These are phyloP conservation scores for Mustelus asterias DNA, from an alignment of 2,113 vertebrate genomes.

Conservation along the genomic window DNA sequence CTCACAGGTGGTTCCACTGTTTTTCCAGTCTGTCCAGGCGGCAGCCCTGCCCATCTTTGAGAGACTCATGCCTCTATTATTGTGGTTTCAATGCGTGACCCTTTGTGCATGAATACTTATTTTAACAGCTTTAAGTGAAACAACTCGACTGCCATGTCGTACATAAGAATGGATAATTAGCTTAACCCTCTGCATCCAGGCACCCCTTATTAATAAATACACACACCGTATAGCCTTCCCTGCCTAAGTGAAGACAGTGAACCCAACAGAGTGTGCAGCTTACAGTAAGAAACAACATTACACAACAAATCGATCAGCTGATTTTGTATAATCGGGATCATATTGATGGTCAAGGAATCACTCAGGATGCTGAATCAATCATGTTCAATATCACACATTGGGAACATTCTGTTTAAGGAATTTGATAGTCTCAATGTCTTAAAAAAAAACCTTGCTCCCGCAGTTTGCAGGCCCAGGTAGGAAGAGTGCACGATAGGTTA, in stretches of 20 bases:
- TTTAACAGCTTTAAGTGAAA: neutral
- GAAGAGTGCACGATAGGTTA: neutral
- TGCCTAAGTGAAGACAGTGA: too few species aligned
- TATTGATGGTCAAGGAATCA: neutral
- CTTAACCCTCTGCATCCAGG: neutral
- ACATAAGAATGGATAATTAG: neutral
- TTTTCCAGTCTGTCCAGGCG: neutral
- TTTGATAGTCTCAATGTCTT: neutral
- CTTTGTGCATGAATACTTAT: neutral
- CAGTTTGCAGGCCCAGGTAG: neutral
- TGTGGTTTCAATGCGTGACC: neutral
- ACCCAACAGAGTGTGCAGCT: too few species aligned
- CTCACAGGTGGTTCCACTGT: conserved; percentile 56
- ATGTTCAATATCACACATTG: neutral
- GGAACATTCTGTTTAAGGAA: neutral
- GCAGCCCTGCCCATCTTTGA: neutral
- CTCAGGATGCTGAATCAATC: neutral
- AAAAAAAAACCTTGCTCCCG: neutral
- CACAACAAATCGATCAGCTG: neutral
- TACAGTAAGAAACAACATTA: neutral
- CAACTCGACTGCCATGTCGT: neutral
- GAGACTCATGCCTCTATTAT: neutral
- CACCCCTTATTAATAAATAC: neutral
- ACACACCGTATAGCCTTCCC: too few species aligned
- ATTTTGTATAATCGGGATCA: neutral